phyloP scores from a whole-genome alignment of 2,113 vertebrate species.

The Actinemys pallida region DNA sequence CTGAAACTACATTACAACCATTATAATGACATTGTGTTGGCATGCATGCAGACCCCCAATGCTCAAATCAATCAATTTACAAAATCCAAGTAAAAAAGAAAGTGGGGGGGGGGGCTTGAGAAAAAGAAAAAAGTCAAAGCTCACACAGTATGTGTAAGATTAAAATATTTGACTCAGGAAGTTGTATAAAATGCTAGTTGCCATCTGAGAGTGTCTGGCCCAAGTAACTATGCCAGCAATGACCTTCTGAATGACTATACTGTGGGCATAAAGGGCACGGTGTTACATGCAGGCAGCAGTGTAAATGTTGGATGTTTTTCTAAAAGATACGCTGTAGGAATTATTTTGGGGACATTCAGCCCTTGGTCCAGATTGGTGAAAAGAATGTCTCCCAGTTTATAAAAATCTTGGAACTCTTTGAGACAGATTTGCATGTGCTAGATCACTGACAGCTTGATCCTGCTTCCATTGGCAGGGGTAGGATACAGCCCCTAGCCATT shows the following conservation, averaged over 20 bases:
- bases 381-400: not conserved
- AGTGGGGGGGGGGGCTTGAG: accelerated
- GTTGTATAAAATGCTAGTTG: not conserved
- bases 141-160: not conserved
- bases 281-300: not conserved
- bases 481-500: not conserved
- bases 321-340: not conserved
- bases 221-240: not conserved
- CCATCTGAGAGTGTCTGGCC: not conserved
- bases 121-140: not conserved
- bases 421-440: not conserved
- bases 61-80: not conserved
- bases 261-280: not conserved
- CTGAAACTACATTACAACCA: not conserved
- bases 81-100: not conserved
- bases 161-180: not conserved
- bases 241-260: not conserved
- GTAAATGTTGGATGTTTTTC: not conserved
- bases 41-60: not conserved
- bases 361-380: not conserved
- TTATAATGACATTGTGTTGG: not conserved
- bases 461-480: not conserved
- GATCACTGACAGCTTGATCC: not conserved
- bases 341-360: not conserved
- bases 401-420: not conserved